phyloP scores from a whole-genome alignment of 92 coral and sea anemone species.

The Epizoanthus stellaris region DNA sequence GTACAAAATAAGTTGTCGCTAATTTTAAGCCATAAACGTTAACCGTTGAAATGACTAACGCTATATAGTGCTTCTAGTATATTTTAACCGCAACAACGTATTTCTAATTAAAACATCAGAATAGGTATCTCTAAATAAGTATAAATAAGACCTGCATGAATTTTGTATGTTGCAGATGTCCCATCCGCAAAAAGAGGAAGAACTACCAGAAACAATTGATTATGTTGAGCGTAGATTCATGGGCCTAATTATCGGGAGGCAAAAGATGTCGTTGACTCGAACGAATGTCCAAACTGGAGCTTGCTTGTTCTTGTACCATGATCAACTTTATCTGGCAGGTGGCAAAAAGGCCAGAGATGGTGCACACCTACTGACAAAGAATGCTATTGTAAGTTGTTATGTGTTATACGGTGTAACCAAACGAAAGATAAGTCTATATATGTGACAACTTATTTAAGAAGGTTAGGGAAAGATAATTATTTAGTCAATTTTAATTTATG shows the following conservation, averaged over 20 bases:
- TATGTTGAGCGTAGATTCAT: neutral
- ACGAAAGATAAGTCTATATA: neutral
- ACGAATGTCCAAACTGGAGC: neutral
- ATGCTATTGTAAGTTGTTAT: neutral
- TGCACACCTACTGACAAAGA: neutral
- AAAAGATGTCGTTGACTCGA: neutral
- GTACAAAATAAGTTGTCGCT: too few relatives aligned
- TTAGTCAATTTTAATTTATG: too few relatives aligned
- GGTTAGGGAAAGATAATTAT: too few relatives aligned
- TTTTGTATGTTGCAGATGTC: neutral
- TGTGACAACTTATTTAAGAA: too few relatives aligned
- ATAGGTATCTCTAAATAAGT: too few relatives aligned
- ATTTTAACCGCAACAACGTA: too few relatives aligned
- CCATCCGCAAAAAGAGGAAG: neutral
- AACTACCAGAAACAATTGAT: neutral
- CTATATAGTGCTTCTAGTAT: too few relatives aligned
- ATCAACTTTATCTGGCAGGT: neutral
- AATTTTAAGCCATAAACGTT: too few relatives aligned
- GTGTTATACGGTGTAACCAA: neutral
- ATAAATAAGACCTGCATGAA: neutral
- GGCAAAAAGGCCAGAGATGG: neutral
- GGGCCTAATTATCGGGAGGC: neutral
- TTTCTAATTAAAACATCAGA: neutral
- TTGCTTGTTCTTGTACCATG: neutral
- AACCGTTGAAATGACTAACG: neutral